A percentile compares a stretch with the other conserved stretches of the same genome.
These are phyloP conservation scores for Andrena chrysosceles DNA, from an alignment of 2,888 invertebrate species.

Conservation along the genomic window DNA sequence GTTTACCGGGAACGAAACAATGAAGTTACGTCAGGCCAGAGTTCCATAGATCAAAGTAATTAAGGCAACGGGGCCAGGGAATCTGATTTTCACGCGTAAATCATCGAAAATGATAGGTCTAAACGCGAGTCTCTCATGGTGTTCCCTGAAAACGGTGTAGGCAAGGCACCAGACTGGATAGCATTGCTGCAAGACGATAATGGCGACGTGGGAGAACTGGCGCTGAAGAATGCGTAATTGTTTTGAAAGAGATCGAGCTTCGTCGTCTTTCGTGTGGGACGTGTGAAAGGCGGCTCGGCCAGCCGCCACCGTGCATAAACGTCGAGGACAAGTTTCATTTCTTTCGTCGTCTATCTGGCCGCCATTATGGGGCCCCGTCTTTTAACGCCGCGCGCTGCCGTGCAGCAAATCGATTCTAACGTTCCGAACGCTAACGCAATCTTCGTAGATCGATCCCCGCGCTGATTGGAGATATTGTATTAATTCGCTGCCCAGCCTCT, in stretches of 20 bases:
- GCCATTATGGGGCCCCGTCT: constrained; percentile 52
- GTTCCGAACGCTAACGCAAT: constrained; percentile 5
- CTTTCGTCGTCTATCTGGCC: constrained; percentile 58
- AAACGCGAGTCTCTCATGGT: constrained; percentile 14
- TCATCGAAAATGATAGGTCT: background rate
- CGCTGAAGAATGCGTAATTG: constrained; percentile 79
- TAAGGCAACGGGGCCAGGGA: background rate
- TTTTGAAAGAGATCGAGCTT: constrained; percentile 78
- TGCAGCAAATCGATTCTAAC: constrained; percentile 23
- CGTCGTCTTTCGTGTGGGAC: constrained; percentile 78
- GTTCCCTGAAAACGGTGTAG: constrained; percentile 51
- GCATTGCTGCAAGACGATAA: constrained; percentile 65
- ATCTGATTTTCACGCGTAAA: background rate
- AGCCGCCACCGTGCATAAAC: constrained; percentile 65
- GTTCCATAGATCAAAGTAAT: background rate
- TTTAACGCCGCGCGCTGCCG: constrained; percentile 36
- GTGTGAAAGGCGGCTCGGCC: constrained; percentile 76
- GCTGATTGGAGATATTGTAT: constrained; percentile 2
- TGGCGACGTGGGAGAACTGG: constrained; percentile 77
- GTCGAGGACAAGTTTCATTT: constrained; percentile 71
- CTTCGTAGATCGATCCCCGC: background rate
- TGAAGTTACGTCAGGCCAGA: background rate
- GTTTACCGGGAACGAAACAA: background rate
- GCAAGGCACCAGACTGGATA: constrained; percentile 31
- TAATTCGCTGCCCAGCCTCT: constrained; percentile 6